These are phyloP conservation scores for Phaethon lepturus DNA, from an alignment of 2,113 vertebrate species.

Conservation along the genomic window DNA sequence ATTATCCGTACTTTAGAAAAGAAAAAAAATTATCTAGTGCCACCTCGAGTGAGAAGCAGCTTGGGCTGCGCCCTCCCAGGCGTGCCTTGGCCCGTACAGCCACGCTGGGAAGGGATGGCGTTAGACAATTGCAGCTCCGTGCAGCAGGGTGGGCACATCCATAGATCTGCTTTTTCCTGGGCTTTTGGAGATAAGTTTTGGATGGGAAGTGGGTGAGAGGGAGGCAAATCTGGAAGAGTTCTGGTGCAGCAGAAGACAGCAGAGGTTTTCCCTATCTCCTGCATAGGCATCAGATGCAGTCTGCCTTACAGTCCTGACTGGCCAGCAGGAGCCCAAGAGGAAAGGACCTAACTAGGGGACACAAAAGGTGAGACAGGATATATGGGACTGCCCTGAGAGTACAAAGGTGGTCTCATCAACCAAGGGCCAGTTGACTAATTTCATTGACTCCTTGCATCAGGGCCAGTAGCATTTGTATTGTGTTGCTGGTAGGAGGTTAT, in stretches of 20 bases:
- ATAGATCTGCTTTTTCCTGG: neutral
- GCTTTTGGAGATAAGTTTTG: neutral
- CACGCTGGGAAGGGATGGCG: rapidly evolving
- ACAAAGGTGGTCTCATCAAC: neutral
- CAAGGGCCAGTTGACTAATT: neutral
- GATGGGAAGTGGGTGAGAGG: neutral
- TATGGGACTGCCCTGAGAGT: neutral
- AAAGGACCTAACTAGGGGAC: neutral
- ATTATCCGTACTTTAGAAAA: neutral
- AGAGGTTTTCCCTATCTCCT: neutral
- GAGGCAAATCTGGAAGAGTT: neutral
- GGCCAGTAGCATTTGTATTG: rapidly evolving
- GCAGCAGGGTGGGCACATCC: neutral
- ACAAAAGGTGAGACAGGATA: neutral
- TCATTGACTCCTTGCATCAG: neutral
- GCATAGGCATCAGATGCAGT: neutral
- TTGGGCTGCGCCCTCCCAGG: neutral
- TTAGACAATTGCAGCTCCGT: neutral
- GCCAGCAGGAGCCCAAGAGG: neutral
- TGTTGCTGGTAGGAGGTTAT: neutral
- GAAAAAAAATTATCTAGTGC: neutral
- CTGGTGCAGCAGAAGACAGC: neutral
- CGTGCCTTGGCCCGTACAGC: rapidly evolving
- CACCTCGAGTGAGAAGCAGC: neutral
- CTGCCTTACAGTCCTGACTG: neutral